Percentiles rank a stretch among this genome's conserved stretches.
Conservation (phyloP, 64 coral and sea anemone genomes). For the Acropora tenuis region DNA sequence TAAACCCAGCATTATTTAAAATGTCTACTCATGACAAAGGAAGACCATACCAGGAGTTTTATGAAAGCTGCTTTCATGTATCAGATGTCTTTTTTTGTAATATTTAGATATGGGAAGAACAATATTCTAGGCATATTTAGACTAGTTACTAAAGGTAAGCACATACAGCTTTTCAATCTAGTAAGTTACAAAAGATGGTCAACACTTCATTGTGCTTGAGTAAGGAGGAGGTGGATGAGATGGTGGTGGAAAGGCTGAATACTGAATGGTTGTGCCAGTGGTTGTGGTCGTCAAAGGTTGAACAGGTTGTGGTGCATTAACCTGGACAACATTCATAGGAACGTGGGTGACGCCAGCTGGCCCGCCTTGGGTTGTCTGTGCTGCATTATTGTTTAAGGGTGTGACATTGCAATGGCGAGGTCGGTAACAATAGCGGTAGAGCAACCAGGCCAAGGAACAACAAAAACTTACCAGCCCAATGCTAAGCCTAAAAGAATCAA, state of each 20-base stretch:
- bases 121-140: too few relatives aligned
- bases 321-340: neutral
- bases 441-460: constrained; percentile 82
- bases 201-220: neutral
- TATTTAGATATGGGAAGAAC: too few relatives aligned
- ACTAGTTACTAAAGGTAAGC: too few relatives aligned
- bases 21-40: too few relatives aligned
- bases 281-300: neutral
- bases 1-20: too few relatives aligned
- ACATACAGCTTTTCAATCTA: neutral
- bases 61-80: too few relatives aligned
- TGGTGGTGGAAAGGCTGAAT: constrained; percentile 3
- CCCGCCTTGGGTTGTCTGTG: neutral
- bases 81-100: too few relatives aligned
- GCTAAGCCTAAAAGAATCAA: constrained; percentile 59
- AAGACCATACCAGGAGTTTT: too few relatives aligned
- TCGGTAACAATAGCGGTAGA: constrained; percentile 84
- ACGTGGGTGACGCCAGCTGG: neutral
- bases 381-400: neutral
- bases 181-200: neutral
- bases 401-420: constrained; percentile 33
- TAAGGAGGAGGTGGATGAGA: constrained; percentile 6
- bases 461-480: constrained; percentile 49
- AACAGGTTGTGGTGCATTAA: constrained; percentile 1
- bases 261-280: neutral